These are phyloP conservation scores for Holotrichia oblita DNA, from an alignment of 1,140 invertebrate genomes.

Conservation along the genomic window DNA sequence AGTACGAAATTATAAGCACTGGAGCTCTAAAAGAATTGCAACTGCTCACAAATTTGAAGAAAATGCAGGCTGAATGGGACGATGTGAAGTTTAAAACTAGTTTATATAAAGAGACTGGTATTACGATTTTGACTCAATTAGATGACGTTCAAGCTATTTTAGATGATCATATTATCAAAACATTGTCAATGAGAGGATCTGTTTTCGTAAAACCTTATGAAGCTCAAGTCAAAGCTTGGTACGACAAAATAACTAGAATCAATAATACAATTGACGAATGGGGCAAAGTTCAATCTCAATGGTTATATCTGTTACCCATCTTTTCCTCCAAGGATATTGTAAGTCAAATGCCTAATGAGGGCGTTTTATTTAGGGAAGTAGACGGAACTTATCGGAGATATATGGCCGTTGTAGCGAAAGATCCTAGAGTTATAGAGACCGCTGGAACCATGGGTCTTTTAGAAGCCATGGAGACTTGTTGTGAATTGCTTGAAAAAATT, in stretches of 20 bases:
- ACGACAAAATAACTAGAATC: conserved; percentile 78
- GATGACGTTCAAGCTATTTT: conserved; percentile 88
- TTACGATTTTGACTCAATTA: conserved; percentile 79
- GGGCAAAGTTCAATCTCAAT: conserved; percentile 88
- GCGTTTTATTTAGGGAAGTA: conserved; percentile 74
- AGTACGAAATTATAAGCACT: conserved; percentile 87
- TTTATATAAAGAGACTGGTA: conserved; percentile 82
- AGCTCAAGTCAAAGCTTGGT: conserved; percentile 82
- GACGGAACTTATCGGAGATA: conserved; percentile 78
- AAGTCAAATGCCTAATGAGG: conserved; percentile 93
- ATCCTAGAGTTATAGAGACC: conserved; percentile 79
- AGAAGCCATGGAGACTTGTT: conserved; percentile 78
- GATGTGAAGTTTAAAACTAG: conserved; percentile 76
- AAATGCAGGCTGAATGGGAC: conserved; percentile 89
- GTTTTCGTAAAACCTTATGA: conserved; percentile 92
- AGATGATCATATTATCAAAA: conserved; percentile 91
- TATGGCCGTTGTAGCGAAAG: conserved; percentile 77
- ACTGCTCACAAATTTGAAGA: conserved; percentile 79
- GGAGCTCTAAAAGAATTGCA: conserved; percentile 88
- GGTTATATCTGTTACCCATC: conserved; percentile 92
- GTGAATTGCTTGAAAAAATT: conserved; percentile 80
- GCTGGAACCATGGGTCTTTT: conserved; percentile 77
- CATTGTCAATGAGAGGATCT: conserved; percentile 88
- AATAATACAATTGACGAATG: conserved; percentile 87
- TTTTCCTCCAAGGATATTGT: conserved; percentile 95